Evolutionary conservation across 2,888 invertebrate species (phyloP).

Genomic region (Arge pagana): DNA sequence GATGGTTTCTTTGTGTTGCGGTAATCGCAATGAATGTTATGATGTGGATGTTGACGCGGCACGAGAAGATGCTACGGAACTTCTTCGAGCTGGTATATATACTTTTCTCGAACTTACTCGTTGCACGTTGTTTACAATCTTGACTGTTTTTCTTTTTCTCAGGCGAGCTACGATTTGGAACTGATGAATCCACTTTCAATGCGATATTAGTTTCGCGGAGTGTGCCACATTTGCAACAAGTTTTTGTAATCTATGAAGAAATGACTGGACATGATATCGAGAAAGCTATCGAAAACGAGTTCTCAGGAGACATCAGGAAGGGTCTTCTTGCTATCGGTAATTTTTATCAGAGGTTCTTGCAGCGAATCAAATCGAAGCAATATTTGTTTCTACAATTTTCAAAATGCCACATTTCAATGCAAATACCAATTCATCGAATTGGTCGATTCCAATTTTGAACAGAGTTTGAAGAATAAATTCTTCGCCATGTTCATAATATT

Average conservation of each 20-base stretch:
- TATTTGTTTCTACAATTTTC: no score
- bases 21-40: slow-evolving; percentile 80
- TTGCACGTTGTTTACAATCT: not conserved
- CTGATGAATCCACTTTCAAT: slow-evolving; percentile 87
- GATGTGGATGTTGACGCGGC: slow-evolving; percentile 74
- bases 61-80: slow-evolving; percentile 78
- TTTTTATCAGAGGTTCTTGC: no score
- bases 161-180: slow-evolving; percentile 71
- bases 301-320: slow-evolving; percentile 81
- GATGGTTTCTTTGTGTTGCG: slow-evolving; percentile 82
- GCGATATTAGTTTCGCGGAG: slow-evolving; percentile 81
- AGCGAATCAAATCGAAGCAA: no score
- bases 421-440: no score
- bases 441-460: not conserved
- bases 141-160: slow-evolving; percentile 20
- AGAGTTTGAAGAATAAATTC: no score
- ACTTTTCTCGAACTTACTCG: no score
- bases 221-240: slow-evolving; percentile 65
- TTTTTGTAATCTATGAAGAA: slow-evolving; percentile 73
- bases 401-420: no score
- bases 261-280: slow-evolving; percentile 81
- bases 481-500: not conserved
- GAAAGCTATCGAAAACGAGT: slow-evolving; percentile 79
- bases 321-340: slow-evolving; percentile 77
- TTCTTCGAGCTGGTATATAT: slow-evolving; percentile 72